A percentile compares a stretch with the other conserved stretches of the same genome.
Conservation (phyloP, 2,888 invertebrate genomes). For the Ceramica pisi region DNA sequence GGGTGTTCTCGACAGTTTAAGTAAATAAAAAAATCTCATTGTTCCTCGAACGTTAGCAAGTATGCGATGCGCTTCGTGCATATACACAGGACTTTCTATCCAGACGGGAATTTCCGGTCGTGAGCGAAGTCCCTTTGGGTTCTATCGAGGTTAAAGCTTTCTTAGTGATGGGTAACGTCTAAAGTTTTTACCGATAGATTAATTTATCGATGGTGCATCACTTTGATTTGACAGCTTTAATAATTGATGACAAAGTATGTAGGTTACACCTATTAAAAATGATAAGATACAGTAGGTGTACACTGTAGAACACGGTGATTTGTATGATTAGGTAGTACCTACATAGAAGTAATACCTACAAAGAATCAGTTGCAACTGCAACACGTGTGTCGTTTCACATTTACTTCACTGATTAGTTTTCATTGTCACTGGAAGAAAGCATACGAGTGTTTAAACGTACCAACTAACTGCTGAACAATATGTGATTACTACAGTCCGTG, state of each 20-base stretch:
- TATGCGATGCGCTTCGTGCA: conserved; percentile 34
- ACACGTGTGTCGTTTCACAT: background rate
- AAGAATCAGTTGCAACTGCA: background rate
- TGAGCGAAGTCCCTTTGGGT: conserved; percentile 57
- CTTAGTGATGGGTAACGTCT: conserved; percentile 18
- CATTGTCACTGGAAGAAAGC: conserved; percentile 3
- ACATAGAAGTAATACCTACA: background rate
- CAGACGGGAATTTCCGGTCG: conserved; percentile 78
- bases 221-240: background rate
- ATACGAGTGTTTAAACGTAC: background rate
- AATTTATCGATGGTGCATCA: background rate
- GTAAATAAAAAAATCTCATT: conserved; percentile 38
- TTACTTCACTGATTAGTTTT: conserved; percentile 8
- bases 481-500: background rate
- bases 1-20: conserved; percentile 17
- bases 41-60: conserved; percentile 30
- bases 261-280: too few relatives aligned
- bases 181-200: conserved; percentile 12
- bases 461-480: background rate
- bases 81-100: conserved; percentile 60
- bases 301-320: too few relatives aligned
- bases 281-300: background rate
- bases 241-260: background rate
- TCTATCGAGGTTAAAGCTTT: conserved; percentile 62
- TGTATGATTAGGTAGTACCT: too few relatives aligned